Evolutionary conservation across 1,140 invertebrate species (phyloP).

Genomic region (Drosophila virilis): DNA sequence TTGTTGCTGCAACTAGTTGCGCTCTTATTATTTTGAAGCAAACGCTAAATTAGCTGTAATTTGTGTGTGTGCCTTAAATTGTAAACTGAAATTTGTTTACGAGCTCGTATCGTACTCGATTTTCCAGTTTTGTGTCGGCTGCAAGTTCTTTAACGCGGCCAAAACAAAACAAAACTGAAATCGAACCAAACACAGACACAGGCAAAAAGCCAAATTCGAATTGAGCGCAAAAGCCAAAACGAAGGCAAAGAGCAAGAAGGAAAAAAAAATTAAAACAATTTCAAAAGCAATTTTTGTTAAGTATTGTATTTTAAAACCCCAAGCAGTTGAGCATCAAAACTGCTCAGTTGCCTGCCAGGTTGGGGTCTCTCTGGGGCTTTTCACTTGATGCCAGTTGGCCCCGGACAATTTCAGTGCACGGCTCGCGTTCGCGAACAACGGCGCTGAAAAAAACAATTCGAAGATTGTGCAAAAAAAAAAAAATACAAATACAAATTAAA

Average conservation of each 20-base stretch:
- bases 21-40: conserved; percentile 57
- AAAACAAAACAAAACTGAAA: conserved; percentile 31
- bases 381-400: conserved; percentile 68
- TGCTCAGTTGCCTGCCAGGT: conserved; percentile 46
- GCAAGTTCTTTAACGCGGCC: conserved; percentile 64
- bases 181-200: conserved; percentile 25
- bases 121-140: conserved; percentile 51
- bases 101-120: conserved; percentile 18
- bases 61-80: conserved; percentile 54
- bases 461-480: conserved; percentile 15
- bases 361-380: conserved; percentile 56
- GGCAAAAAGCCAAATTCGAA: conserved; percentile 48
- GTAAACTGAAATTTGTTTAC: conserved; percentile 69
- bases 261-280: conserved; percentile 35
- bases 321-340: conserved; percentile 54
- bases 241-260: conserved; percentile 21
- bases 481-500: conserved; percentile 9
- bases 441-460: conserved; percentile 48
- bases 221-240: conserved; percentile 36
- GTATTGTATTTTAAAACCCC: conserved; percentile 62
- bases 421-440: conserved; percentile 62
- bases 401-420: conserved; percentile 80
- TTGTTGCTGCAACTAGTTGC: conserved; percentile 22
- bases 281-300: conserved; percentile 61
- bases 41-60: conserved; percentile 66